A percentile compares a stretch with the other conserved stretches of the same genome.
Conservation (phyloP, 2,113 vertebrate species). For the Atractosteus spatula region DNA sequence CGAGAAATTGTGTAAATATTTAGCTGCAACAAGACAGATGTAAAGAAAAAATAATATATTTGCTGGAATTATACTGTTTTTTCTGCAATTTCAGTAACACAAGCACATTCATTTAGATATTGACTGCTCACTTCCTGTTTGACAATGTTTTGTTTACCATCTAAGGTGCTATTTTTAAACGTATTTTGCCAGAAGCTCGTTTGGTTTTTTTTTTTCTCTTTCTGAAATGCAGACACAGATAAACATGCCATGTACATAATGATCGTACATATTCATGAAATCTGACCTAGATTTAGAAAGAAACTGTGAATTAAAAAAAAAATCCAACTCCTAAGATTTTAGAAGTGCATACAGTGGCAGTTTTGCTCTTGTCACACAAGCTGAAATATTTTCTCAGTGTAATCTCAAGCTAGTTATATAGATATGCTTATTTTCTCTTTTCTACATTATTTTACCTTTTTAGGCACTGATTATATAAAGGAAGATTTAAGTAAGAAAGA, state of each 20-base stretch:
- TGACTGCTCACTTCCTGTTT: constrained; percentile 88
- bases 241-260: not conserved
- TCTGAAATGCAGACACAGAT: not conserved
- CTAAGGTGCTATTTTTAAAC: constrained; percentile 78
- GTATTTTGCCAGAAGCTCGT: constrained; percentile 55
- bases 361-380: too few species aligned
- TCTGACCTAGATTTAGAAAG: constrained; percentile 13
- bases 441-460: too few species aligned
- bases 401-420: too few species aligned
- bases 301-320: not conserved
- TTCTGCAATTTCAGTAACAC: constrained; percentile 26
- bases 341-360: too few species aligned
- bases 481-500: too few species aligned
- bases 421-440: too few species aligned
- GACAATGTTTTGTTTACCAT: constrained; percentile 81
- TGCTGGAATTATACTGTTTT: constrained; percentile 41
- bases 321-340: too few species aligned
- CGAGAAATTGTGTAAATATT: not conserved
- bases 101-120: constrained; percentile 52
- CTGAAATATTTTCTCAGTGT: too few species aligned
- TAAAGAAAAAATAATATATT: constrained; percentile 14
- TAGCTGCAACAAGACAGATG: constrained; percentile 2
- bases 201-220: constrained; percentile 40
- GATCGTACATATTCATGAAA: constrained; percentile 5
- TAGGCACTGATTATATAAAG: too few species aligned